phyloP scores from a whole-genome alignment of 2,113 vertebrate genomes.

The Fulmarus glacialis region DNA sequence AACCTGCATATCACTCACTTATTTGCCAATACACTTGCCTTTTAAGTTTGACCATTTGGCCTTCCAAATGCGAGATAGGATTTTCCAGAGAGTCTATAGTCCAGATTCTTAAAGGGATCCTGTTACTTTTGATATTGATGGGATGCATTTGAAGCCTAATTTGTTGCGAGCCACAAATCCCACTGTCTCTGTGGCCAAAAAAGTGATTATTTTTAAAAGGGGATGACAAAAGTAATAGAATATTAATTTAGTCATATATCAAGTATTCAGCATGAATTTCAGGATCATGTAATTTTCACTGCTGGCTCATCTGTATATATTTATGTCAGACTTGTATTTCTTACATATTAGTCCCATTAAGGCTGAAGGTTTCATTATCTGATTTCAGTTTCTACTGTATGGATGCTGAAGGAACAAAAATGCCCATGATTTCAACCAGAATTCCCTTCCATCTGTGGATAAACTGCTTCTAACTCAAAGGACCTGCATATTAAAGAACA shows the following conservation, averaged over 20 bases:
- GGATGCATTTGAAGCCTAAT: rapidly evolving
- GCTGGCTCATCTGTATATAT: neutral
- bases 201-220: neutral
- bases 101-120: neutral
- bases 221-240: neutral
- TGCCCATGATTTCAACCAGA: neutral
- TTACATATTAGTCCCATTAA: neutral
- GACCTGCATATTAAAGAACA: neutral
- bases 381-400: neutral
- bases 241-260: neutral
- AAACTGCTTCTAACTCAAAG: neutral
- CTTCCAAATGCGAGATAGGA: neutral
- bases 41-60: neutral
- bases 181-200: neutral
- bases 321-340: neutral
- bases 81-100: neutral
- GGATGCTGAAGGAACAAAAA: neutral
- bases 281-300: neutral
- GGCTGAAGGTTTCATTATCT: neutral
- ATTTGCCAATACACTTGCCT: neutral
- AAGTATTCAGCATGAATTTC: neutral
- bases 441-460: neutral
- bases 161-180: neutral
- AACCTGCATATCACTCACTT: neutral
- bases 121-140: neutral